phyloP scores from a whole-genome alignment of 2,113 vertebrate species.

The Oriolus oriolus region DNA sequence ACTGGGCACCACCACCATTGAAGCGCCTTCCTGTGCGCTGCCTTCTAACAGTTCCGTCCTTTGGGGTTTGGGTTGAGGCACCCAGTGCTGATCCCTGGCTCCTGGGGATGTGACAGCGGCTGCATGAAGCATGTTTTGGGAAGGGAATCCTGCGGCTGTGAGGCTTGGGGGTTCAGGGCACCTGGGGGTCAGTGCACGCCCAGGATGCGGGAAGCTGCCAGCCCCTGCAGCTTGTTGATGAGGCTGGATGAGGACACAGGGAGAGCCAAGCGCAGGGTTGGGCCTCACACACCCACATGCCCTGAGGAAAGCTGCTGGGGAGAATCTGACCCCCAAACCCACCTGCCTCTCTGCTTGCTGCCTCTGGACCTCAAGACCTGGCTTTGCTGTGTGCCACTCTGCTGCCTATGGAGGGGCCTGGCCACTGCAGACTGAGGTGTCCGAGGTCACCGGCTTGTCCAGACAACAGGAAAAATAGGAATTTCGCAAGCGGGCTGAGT shows the following conservation, averaged over 20 bases:
- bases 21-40: fast-evolving
- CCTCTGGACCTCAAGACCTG: background rate
- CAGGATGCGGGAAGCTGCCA: background rate
- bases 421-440: background rate
- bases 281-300: fast-evolving
- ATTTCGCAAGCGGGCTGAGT: slow-evolving; percentile 44
- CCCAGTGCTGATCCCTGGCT: fast-evolving
- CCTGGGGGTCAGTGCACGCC: fast-evolving
- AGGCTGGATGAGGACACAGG: fast-evolving
- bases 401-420: background rate
- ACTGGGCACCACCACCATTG: fast-evolving
- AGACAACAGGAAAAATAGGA: background rate
- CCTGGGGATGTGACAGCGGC: fast-evolving
- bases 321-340: background rate
- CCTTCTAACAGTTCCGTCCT: background rate
- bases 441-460: background rate
- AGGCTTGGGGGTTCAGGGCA: background rate
- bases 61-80: background rate
- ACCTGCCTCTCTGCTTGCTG: fast-evolving
- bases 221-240: fast-evolving
- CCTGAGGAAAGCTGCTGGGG: background rate
- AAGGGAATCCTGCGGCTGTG: background rate
- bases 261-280: background rate
- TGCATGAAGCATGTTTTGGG: fast-evolving
- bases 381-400: background rate